Percentiles rank a stretch among this genome's conserved stretches.
These are phyloP conservation scores for Lycodopsis pacificus DNA, from an alignment of 2,797 vertebrate species.

Conservation along the genomic window DNA sequence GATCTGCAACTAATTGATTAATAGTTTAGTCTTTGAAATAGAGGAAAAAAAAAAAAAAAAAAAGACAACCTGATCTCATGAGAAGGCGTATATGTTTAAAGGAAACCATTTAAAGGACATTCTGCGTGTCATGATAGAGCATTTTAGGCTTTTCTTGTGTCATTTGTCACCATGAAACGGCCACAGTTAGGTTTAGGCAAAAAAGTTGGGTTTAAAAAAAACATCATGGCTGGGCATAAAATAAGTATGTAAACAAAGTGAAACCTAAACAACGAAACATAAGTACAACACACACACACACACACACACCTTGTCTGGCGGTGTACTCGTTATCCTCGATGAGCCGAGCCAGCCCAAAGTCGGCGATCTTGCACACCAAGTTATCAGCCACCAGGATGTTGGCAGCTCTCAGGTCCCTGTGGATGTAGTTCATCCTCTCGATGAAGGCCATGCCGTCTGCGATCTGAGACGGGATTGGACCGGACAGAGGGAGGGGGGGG, in stretches of 20 bases:
- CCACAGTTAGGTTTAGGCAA: too few relatives aligned
- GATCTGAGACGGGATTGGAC: constrained; percentile 80
- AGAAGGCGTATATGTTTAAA: too few relatives aligned
- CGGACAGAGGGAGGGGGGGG: constrained; percentile 29
- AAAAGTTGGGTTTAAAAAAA: neutral
- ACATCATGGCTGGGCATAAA: too few relatives aligned
- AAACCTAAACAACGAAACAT: neutral
- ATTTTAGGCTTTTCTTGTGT: too few relatives aligned
- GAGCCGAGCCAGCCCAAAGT: constrained; percentile 96
- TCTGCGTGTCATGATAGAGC: too few relatives aligned
- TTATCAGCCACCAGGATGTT: constrained; percentile 98
- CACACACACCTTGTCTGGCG: constrained; percentile 92
- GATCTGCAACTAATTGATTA: neutral
- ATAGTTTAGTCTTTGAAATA: neutral
- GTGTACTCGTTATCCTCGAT: constrained; percentile 99
- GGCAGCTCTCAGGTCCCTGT: constrained; percentile 96
- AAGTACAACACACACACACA: neutral
- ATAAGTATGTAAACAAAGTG: too few relatives aligned
- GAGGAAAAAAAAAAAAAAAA: neutral
- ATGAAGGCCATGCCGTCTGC: constrained; percentile 99
- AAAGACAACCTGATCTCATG: too few relatives aligned
- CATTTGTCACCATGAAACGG: too few relatives aligned
- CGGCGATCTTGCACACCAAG: constrained; percentile 98
- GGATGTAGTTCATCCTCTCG: constrained; percentile 99
- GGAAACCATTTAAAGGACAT: too few relatives aligned